phyloP scores from a whole-genome alignment of 2,888 invertebrate species.

The Drosophila cognata region DNA sequence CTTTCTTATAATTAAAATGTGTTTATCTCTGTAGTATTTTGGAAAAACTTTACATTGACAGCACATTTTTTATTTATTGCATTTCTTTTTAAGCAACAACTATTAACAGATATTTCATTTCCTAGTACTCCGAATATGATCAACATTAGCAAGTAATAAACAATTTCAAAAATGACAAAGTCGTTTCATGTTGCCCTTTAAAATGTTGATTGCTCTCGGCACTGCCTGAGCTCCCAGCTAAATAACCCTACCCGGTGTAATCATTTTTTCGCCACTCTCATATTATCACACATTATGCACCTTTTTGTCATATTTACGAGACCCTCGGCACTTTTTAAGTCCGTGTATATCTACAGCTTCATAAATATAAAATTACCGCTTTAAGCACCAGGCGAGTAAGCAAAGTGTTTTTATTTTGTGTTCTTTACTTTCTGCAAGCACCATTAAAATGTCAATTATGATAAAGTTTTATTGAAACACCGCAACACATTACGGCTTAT shows the following conservation, averaged over 20 bases:
- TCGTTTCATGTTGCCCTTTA: background rate
- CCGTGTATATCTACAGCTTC: slow-evolving; percentile 44
- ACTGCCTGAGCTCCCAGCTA: background rate
- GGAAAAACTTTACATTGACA: background rate
- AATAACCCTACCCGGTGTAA: background rate
- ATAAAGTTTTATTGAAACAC: slow-evolving; percentile 79
- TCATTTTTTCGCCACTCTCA: slow-evolving; percentile 13
- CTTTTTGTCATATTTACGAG: slow-evolving; percentile 59
- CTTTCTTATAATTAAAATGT: background rate
- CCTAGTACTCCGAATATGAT: background rate
- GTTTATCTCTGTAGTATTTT: background rate
- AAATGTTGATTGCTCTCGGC: background rate
- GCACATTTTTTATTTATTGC: background rate
- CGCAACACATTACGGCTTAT: slow-evolving; percentile 76
- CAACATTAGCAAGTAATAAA: background rate
- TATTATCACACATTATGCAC: slow-evolving; percentile 60
- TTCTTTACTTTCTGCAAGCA: slow-evolving; percentile 26
- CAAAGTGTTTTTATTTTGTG: slow-evolving; percentile 16
- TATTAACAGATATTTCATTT: background rate
- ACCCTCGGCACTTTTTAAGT: slow-evolving; percentile 49
- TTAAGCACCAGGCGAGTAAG: slow-evolving; percentile 38
- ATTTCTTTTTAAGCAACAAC: background rate
- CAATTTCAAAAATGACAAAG: background rate
- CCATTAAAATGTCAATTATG: slow-evolving; percentile 80
- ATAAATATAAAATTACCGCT: slow-evolving; percentile 68